Base-by-base conservation (phyloP, 2,888 invertebrate species). In the Galerucella nymphaeae region DNA sequence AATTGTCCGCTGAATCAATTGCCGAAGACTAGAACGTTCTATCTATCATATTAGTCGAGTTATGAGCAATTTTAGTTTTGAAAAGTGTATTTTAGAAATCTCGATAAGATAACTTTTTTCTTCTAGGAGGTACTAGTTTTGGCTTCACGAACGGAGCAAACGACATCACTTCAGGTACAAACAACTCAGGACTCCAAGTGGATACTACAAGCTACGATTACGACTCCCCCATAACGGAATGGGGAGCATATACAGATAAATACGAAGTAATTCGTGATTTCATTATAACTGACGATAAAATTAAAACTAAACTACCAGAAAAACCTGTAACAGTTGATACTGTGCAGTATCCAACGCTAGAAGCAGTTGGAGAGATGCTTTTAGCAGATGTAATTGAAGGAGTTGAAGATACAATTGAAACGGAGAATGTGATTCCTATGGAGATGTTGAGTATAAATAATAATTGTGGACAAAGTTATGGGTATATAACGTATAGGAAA, bases 81-180 rank as follows among this genome's bases (percentile, higher is more conserved):
- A n/a, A n/a, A n/a, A n/a, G n/a, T n/a, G n/a, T n/a, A n/a, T n/a
- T n/a, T n/a, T n/a, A n/a, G n/a, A n/a, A n/a, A n/a, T n/a, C n/a
- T n/a, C n/a, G n/a, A n/a, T n/a, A n/a, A n/a, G n/a, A n/a, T n/a
- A n/a, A n/a, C n/a, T n/a, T n/a, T n/a, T n/a, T n/a, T n/a, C n/a
- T n/a, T n/a, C n/a, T 92, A 82, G 97, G 97, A n/a, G 97, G 97
- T 65, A 94, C 94, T 0, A 96, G 94, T 82, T 95, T 93, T 83
- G 95, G 91, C 67, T 95, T 93, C 80, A 91, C 84, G 55, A 85
- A 85, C 66, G 85, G 85, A 48, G 80, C 77, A 50, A 83, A 79
- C 76, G 75, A 41, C 38, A 81, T 41, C 57, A 3, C n/a, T 45
- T 16, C 11, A 75, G 75, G 63, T 78, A 77, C 69, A 70, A 57